Percentiles rank a stretch among this genome's conserved stretches.
Evolutionary conservation across 1,140 invertebrate species (phyloP).

Genomic region (Pararge aegeria): DNA sequence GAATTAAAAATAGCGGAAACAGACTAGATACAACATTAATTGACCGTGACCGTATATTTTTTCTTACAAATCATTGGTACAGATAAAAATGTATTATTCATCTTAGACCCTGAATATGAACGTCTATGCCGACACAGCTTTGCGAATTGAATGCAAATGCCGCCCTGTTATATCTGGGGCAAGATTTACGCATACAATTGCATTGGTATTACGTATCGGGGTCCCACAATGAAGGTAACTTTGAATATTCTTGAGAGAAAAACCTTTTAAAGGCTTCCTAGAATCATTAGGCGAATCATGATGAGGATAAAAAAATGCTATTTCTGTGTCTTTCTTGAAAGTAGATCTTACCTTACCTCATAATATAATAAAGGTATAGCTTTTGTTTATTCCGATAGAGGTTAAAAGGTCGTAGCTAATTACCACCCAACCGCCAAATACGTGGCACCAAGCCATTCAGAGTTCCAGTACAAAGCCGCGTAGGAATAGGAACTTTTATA

Average conservation of each 20-base stretch:
- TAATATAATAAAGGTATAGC: too few species aligned
- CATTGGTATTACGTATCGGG: not conserved
- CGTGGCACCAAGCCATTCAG: too few species aligned
- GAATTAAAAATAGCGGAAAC: constrained; percentile 13
- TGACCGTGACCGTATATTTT: constrained; percentile 16
- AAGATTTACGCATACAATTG: not conserved
- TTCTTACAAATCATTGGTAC: constrained; percentile 8
- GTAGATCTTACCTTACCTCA: too few species aligned
- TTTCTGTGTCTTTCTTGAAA: too few species aligned
- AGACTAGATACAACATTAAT: not conserved
- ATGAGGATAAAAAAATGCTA: too few species aligned
- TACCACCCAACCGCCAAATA: too few species aligned
- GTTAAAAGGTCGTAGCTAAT: too few species aligned
- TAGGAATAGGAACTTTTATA: too few species aligned
- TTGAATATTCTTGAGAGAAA: not conserved
- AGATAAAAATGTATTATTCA: constrained; percentile 20
- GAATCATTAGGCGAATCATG: too few species aligned
- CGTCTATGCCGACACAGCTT: constrained; percentile 22
- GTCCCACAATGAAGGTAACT: not conserved
- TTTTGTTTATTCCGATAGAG: too few species aligned
- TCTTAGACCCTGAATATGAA: constrained; percentile 29
- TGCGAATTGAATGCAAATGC: constrained; percentile 38
- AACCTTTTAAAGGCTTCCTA: too few species aligned
- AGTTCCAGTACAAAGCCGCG: too few species aligned
- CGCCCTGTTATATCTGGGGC: constrained; percentile 25